Base-by-base conservation (phyloP, 2,797 vertebrate species). In the Sciurus vulgaris region DNA sequence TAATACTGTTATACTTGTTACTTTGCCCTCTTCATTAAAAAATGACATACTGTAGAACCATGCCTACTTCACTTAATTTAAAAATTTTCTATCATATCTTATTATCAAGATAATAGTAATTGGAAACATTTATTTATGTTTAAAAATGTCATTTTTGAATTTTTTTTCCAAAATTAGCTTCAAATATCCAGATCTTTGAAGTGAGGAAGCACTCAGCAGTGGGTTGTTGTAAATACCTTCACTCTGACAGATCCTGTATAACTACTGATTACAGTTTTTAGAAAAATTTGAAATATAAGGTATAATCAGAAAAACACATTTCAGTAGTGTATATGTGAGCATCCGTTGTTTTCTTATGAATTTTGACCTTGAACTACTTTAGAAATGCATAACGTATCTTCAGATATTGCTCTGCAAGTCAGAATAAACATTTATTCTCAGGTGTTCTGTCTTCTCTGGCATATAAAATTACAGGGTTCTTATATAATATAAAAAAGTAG, bases 381-480 rank as follows among this genome's bases (percentile, higher is more conserved):
- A 90, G 78, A 97, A 96, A 95, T 94, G 61, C 81, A 30, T 93
- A 94, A 87, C 94, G 54, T 70, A 85, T 94, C 87, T 97, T 97
- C 92, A 88, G 95, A 95, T 79, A 59, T 49, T 93, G 38, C 95
- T 97, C 92, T 92, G 3, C 90, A 96, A 86, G 93, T 93, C 85
- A 96, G 87, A 97, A 96, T 84, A 97, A 91, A 72, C 94, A 94
- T 90, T 98, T 96, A 95, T 97, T 98, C 97, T 98, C 96, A 97
- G 97, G 93, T 97, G 89, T 67, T 93, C 96, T 98, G 90, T 97
- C 93, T 98, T 98, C 79, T 92, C 81, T 98, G 93, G 89, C 93
- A 96, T 96, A 59, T 97, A 97, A 98, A 97, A 98, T 98, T 98
- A 93, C 77, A 97, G 97, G 93, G 61, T 98, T 98, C 96, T 98